These are phyloP conservation scores for Heliconius congener DNA, from an alignment of 1,140 invertebrate genomes.

Conservation along the genomic window DNA sequence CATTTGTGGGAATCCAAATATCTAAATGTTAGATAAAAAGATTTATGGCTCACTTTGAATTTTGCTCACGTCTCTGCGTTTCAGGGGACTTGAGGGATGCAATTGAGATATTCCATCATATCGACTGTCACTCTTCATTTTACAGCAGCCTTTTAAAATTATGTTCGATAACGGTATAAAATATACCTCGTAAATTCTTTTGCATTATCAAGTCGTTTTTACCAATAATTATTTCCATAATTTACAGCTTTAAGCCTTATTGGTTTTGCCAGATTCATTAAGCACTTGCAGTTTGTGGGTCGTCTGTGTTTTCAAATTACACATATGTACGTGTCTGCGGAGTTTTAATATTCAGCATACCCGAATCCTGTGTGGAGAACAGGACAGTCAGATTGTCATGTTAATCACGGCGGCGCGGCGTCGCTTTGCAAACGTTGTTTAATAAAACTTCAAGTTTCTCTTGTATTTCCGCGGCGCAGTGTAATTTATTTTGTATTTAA, in stretches of 20 bases:
- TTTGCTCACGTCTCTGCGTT: slow-evolving; percentile 44
- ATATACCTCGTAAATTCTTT: background rate
- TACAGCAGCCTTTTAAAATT: background rate
- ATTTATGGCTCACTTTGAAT: slow-evolving; percentile 57
- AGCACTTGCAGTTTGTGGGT: slow-evolving; percentile 3
- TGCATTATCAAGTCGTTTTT: background rate
- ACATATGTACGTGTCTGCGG: background rate
- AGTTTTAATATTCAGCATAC: slow-evolving; percentile 14
- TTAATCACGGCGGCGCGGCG: slow-evolving; percentile 15
- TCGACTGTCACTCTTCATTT: slow-evolving; percentile 39
- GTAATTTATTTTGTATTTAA: slow-evolving; percentile 65
- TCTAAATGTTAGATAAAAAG: slow-evolving; percentile 59
- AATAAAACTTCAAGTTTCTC: slow-evolving; percentile 39
- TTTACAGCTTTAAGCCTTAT: slow-evolving; percentile 3
- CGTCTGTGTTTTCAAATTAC: slow-evolving; percentile 10
- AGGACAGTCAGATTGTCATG: slow-evolving; percentile 28
- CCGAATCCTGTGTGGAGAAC: background rate
- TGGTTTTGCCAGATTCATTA: slow-evolving; percentile 12
- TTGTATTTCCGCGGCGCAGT: slow-evolving; percentile 23
- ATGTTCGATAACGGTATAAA: background rate
- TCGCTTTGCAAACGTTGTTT: slow-evolving; percentile 35
- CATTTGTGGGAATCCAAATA: slow-evolving; percentile 77
- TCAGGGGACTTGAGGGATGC: slow-evolving; percentile 38
- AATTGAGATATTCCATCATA: slow-evolving; percentile 37
- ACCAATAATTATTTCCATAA: background rate